Conservation (phyloP, 2,113 vertebrate species). For the Melanotaenia duboulayi region DNA sequence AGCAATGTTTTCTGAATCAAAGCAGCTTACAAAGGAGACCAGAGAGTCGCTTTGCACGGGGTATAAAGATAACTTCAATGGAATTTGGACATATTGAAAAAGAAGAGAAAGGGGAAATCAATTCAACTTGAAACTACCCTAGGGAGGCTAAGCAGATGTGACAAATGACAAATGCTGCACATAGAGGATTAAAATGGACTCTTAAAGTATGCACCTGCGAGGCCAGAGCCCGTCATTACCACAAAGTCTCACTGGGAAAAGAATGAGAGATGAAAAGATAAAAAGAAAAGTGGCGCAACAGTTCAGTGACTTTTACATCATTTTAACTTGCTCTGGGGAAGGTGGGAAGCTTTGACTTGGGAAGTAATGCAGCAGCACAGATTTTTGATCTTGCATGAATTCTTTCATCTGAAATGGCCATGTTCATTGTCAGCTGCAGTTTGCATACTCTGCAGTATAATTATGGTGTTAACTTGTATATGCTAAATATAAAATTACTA, state of each 20-base stretch:
- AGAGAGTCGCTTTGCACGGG: constrained; percentile 1
- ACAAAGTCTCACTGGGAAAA: constrained; percentile 12
- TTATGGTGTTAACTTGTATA: neutral
- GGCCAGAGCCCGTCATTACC: constrained; percentile 16
- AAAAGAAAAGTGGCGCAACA: constrained; percentile 38
- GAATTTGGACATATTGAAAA: neutral
- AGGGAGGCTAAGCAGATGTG: constrained; percentile 39
- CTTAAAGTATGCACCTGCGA: constrained; percentile 32
- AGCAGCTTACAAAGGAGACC: neutral
- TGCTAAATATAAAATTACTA: neutral
- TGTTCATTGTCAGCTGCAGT: neutral
- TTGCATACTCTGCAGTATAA: neutral
- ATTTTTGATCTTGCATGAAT: neutral
- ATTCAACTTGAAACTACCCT: constrained; percentile 10
- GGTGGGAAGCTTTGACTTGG: constrained; percentile 10
- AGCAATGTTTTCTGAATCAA: neutral
- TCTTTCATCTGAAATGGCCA: neutral
- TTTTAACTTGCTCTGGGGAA: constrained; percentile 27
- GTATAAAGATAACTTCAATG: neutral
- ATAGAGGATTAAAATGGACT: constrained; percentile 52
- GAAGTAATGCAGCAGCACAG: constrained; percentile 11
- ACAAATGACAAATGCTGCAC: constrained; percentile 40
- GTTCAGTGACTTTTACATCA: constrained; percentile 53
- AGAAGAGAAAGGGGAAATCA: constrained; percentile 6
- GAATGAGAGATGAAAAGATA: constrained; percentile 24